A percentile compares a stretch with the other conserved stretches of the same genome.
Conservation (phyloP, 2,113 vertebrate genomes). For the Cinclus mexicanus region DNA sequence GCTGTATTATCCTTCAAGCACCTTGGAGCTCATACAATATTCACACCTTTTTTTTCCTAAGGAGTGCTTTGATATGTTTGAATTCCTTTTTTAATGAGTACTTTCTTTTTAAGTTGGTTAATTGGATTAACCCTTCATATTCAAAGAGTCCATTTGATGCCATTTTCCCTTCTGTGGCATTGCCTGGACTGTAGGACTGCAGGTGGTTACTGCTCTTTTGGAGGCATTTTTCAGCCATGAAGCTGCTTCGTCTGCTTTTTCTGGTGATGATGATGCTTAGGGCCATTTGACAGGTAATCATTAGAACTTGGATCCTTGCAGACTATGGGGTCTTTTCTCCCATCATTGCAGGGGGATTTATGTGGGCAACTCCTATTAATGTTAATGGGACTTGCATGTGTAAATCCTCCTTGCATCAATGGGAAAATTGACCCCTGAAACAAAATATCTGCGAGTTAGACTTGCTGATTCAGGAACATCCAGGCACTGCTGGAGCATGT, state of each 20-base stretch:
- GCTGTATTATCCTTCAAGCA: constrained; percentile 74
- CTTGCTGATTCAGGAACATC: constrained; percentile 29
- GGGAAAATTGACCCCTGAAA: constrained; percentile 61
- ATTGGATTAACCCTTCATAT: constrained; percentile 53
- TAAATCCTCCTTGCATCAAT: constrained; percentile 69
- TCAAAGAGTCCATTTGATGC: not conserved
- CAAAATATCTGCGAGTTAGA: not conserved
- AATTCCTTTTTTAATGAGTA: constrained; percentile 66
- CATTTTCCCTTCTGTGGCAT: not conserved
- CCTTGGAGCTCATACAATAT: constrained; percentile 71
- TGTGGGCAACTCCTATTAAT: constrained; percentile 63
- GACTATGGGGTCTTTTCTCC: constrained; percentile 41
- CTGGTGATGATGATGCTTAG: constrained; percentile 52
- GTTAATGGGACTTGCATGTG: constrained; percentile 68
- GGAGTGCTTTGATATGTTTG: constrained; percentile 65
- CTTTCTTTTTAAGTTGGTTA: constrained; percentile 53
- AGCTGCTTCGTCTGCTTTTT: constrained; percentile 63
- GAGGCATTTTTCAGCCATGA: constrained; percentile 20
- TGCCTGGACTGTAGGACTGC: constrained; percentile 1
- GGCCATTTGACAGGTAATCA: constrained; percentile 73
- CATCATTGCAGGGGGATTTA: constrained; percentile 54
- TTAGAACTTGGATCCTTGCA: constrained; percentile 63
- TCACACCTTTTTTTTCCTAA: constrained; percentile 58
- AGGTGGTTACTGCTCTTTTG: constrained; percentile 33
- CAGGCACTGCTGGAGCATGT: not conserved